Conservation (phyloP, 2,797 vertebrate species). For the Pangasius mekongensis region DNA sequence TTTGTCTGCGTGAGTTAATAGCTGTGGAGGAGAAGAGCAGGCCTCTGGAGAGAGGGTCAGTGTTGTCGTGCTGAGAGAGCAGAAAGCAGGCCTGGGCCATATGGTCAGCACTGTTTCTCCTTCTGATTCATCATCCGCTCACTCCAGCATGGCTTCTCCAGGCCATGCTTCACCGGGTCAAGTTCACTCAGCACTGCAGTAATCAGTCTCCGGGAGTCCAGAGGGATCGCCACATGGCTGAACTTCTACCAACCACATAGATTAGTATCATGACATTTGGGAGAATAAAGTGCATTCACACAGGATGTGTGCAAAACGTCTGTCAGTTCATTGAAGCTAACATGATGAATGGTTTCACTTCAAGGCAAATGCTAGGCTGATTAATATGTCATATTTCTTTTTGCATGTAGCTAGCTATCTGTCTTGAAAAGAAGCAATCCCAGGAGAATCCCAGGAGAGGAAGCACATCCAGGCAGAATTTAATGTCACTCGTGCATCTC, state of each 20-base stretch:
- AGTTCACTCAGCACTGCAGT: conserved; percentile 45
- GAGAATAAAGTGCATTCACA: conserved; percentile 10
- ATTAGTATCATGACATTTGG: conserved; percentile 15
- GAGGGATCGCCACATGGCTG: conserved; percentile 36
- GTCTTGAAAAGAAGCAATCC: background rate
- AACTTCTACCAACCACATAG: conserved; percentile 8
- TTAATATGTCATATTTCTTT: conserved; percentile 15
- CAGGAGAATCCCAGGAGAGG: background rate
- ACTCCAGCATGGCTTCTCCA: conserved; percentile 37
- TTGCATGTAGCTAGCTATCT: background rate
- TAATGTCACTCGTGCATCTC: background rate
- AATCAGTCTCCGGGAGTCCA: conserved; percentile 39
- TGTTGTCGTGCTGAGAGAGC: conserved; percentile 56
- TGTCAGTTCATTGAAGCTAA: conserved; percentile 6
- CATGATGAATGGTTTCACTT: conserved; percentile 20
- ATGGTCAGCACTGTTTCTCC: conserved; percentile 52
- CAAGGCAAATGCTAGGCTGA: conserved; percentile 7
- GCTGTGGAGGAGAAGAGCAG: conserved; percentile 46
- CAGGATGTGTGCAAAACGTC: background rate
- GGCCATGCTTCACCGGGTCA: conserved; percentile 49
- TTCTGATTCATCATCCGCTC: conserved; percentile 57
- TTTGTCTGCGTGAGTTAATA: conserved; percentile 58
- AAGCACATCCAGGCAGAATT: background rate
- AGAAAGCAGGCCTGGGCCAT: conserved; percentile 58
- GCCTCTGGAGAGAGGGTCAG: conserved; percentile 57